Base-by-base conservation (phyloP, 2,888 invertebrate genomes). In the Alitta virens region DNA sequence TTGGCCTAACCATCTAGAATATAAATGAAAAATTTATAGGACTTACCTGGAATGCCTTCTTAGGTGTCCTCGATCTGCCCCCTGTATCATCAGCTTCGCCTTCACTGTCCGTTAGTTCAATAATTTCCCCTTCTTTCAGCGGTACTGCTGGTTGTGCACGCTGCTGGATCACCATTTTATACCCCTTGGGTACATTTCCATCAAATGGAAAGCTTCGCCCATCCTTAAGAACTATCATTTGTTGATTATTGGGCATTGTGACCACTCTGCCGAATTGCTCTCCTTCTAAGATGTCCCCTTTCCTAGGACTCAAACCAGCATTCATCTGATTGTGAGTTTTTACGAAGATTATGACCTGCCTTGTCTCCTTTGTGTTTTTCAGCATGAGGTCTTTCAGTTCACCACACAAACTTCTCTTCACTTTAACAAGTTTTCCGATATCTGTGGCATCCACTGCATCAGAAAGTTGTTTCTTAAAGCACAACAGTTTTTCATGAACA, bases 51-150 rank as follows among this genome's bases (percentile, higher is more conserved):
- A 33, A 33, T 33, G 46, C n/a, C 46, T 46, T 46, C 46, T 46
- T 46, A n/a, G 46, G 46, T 46, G 46, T 33, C 33, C 12, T 33
- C 5, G 33, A 33, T 12, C 12, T 33, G 33, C 12, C 12, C 33
- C 33, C 33, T 33, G 33, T 12, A 7, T 33, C 33, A 33, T 18
- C 43, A 9, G 18, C 63, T 18, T 67, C 67, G 1, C 65, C 64
- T 12, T 53, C 56, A 38, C 64, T 66, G 40, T 66, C 66, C 16
- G 56, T 51, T 9, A 66, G 52, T n/a, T 64, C 66, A 14, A 62
- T 62, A 2, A 66, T 59, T 25, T 56, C 63, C 12, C 12, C 18
- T 16, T 49, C n/a, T 5, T 26, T 26, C 16, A 52, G n/a, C 5
- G 46, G 46, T 16, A 18, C 21, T 12, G 46, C n/a, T 5, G 46